A percentile compares a stretch with the other conserved stretches of the same genome.
Evolutionary conservation across 37 sponge, comb jelly and placozoan genomes (phyloP).

Genomic region (Crambe crambe): DNA sequence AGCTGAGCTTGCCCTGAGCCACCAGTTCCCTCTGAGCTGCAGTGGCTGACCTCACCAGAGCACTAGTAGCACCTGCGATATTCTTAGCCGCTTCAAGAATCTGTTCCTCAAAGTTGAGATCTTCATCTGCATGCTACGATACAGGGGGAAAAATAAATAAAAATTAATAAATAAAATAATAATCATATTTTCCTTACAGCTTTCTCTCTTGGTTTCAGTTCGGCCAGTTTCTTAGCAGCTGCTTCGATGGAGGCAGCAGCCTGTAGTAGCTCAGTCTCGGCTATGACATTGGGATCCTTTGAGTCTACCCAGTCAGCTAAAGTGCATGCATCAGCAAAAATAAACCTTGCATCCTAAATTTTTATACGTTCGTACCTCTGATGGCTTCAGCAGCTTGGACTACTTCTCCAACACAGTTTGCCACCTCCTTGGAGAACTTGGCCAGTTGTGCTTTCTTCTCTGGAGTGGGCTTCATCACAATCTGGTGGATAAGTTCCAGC

Average conservation of each 20-base stretch:
- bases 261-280: conserved; percentile 90
- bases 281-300: conserved; percentile 89
- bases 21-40: conserved; percentile 95
- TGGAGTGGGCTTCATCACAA: conserved; percentile 59
- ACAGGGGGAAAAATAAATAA: not conserved
- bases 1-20: conserved; percentile 83
- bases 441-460: conserved; percentile 64
- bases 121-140: conserved; percentile 65
- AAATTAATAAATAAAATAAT: not conserved
- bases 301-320: conserved; percentile 83
- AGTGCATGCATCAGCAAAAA: too few relatives aligned
- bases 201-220: conserved; percentile 62
- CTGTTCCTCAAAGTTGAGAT: conserved; percentile 93
- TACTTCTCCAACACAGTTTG: conserved; percentile 64
- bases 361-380: conserved; percentile 40
- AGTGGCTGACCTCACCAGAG: conserved; percentile 86
- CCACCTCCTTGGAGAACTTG: conserved; percentile 77
- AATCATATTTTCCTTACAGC: conserved; percentile 11
- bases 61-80: conserved; percentile 89
- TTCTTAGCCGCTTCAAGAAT: conserved; percentile 93
- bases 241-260: conserved; percentile 97
- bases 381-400: conserved; percentile 66
- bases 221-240: conserved; percentile 92
- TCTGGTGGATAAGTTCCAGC: conserved; percentile 79
- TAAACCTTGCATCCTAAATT: too few relatives aligned